Evolutionary conservation across 2,797 vertebrate species (phyloP).

Genomic region (Anableps anableps): DNA sequence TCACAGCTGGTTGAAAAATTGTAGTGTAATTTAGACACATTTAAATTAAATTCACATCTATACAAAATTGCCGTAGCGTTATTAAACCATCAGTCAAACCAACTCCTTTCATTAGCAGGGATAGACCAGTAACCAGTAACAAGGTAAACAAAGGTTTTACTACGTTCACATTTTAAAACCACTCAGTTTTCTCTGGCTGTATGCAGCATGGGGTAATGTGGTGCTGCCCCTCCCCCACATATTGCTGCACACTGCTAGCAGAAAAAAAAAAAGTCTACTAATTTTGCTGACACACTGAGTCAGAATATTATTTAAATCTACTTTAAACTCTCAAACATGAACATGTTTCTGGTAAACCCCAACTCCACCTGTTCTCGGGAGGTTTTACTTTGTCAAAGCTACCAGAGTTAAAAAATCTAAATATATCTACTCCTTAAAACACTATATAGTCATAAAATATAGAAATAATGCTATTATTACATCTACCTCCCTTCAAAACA

Average conservation of each 20-base stretch:
- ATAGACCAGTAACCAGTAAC: neutral
- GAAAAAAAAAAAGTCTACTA: neutral
- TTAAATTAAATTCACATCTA: constrained; percentile 33
- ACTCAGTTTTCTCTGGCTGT: neutral
- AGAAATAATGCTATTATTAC: constrained; percentile 22
- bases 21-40: constrained; percentile 16
- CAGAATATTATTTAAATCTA: neutral
- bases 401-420: constrained; percentile 19
- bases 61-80: constrained; percentile 20
- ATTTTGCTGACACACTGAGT: neutral
- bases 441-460: constrained; percentile 12
- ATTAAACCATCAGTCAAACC: constrained; percentile 34
- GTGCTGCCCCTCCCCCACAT: neutral
- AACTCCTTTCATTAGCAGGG: constrained; percentile 20
- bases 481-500: constrained; percentile 19
- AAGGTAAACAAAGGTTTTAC: neutral
- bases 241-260: neutral
- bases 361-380: constrained; percentile 1
- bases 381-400: constrained; percentile 26
- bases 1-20: neutral
- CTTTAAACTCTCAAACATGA: constrained; percentile 6
- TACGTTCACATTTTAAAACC: neutral
- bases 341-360: constrained; percentile 4
- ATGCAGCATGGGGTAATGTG: neutral
- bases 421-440: constrained; percentile 17